These are phyloP conservation scores for Probaryconus sp. DNA, from an alignment of 1,140 invertebrate species.

Conservation along the genomic window DNA sequence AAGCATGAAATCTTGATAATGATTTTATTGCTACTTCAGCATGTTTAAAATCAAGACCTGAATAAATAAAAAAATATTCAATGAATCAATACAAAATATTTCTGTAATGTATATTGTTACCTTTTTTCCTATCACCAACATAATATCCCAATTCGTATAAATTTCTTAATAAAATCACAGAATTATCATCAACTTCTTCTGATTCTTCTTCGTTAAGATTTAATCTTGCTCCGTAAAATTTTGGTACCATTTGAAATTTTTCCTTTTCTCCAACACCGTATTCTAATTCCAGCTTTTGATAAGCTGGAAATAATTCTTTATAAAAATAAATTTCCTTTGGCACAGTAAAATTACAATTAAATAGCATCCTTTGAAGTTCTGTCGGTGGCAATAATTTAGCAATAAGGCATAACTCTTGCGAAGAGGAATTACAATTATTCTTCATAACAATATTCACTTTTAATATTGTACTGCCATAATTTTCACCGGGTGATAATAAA, in stretches of 20 bases:
- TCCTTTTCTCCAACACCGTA: conserved; percentile 71
- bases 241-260: conserved; percentile 76
- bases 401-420: conserved; percentile 69
- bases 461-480: conserved; percentile 81
- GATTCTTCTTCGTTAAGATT: conserved; percentile 73
- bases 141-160: no score
- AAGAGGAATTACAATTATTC: conserved; percentile 15
- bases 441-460: conserved; percentile 69
- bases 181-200: no score
- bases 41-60: no score
- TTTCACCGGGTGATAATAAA: conserved; percentile 78
- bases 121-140: no score
- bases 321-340: conserved; percentile 74
- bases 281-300: conserved; percentile 64
- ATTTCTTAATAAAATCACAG: no score
- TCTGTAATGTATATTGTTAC: no score
- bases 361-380: conserved; percentile 67
- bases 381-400: conserved; percentile 72
- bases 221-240: conserved; percentile 79
- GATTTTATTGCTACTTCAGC: no score
- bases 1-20: no score
- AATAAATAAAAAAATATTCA: no score
- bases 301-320: conserved; percentile 66
- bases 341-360: conserved; percentile 72
- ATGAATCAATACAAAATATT: no score